Percentiles rank a stretch among this genome's conserved stretches.
Conservation (phyloP, 2,888 invertebrate species). For the Dastarcus helophoroides region DNA sequence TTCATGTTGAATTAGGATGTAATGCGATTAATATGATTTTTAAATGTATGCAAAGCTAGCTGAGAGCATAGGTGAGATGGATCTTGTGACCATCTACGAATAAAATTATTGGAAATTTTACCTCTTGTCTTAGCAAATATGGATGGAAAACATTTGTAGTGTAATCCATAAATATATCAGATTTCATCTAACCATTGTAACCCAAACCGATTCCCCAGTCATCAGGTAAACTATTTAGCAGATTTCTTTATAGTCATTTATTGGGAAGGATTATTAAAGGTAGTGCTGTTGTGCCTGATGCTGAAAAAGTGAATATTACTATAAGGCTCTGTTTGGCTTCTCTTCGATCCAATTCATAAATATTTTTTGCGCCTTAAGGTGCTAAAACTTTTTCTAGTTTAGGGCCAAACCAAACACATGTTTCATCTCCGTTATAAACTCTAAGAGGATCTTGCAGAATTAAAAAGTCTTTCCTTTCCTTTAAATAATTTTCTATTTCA, state of each 20-base stretch:
- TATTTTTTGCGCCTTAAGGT: conserved; percentile 21
- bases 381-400: conserved; percentile 20
- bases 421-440: conserved; percentile 1
- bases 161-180: conserved; percentile 21
- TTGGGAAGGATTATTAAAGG: conserved; percentile 31
- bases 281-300: conserved; percentile 25
- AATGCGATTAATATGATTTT: conserved; percentile 21
- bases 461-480: too few species aligned
- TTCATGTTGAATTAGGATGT: conserved; percentile 22
- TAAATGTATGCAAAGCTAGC: conserved; percentile 19
- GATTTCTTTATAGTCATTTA: conserved; percentile 23
- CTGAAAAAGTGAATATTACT: conserved; percentile 32
- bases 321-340: conserved; percentile 28
- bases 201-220: conserved; percentile 24
- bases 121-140: conserved; percentile 9
- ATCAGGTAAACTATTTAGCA: conserved; percentile 22
- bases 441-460: too few species aligned
- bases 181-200: conserved; percentile 21
- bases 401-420: conserved; percentile 15
- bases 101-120: conserved; percentile 14
- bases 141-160: conserved; percentile 15
- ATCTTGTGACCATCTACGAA: conserved; percentile 19
- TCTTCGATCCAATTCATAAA: conserved; percentile 30
- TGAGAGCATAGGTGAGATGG: conserved; percentile 17
- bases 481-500: too few species aligned